Percentiles rank a stretch among this genome's conserved stretches.
These are phyloP conservation scores for Dasyurus viverrinus DNA, from an alignment of 2,113 vertebrate genomes.

Conservation along the genomic window DNA sequence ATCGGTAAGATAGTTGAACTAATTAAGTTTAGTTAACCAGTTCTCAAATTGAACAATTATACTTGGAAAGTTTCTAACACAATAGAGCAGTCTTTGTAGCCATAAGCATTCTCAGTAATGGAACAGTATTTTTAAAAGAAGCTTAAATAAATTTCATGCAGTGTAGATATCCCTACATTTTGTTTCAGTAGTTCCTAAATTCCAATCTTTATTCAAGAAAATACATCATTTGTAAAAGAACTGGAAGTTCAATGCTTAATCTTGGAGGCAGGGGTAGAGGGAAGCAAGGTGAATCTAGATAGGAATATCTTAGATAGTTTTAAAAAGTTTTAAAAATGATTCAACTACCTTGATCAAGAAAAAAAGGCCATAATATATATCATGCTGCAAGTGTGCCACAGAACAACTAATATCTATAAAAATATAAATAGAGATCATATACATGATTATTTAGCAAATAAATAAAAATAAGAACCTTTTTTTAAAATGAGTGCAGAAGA, in stretches of 20 bases:
- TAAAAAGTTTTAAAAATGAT: background rate
- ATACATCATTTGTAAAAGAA: conserved; percentile 50
- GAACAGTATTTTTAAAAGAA: conserved; percentile 68
- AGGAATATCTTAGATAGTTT: background rate
- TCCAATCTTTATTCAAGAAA: conserved; percentile 59
- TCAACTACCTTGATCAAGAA: background rate
- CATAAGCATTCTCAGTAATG: conserved; percentile 65
- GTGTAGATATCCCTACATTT: conserved; percentile 66
- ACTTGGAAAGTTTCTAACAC: conserved; percentile 78
- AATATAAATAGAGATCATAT: conserved; percentile 50
- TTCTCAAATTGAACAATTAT: conserved; percentile 81
- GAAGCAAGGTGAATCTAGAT: background rate
- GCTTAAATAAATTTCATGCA: conserved; percentile 70
- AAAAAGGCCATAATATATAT: background rate
- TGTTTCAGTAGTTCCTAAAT: conserved; percentile 75
- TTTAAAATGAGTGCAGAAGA: conserved; percentile 27
- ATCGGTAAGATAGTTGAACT: conserved; percentile 79
- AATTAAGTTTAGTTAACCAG: conserved; percentile 87
- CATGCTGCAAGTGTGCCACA: background rate
- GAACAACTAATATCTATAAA: conserved; percentile 2
- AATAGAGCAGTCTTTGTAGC: conserved; percentile 79
- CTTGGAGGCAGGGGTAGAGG: background rate
- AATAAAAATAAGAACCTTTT: background rate
- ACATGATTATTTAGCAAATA: conserved; percentile 38
- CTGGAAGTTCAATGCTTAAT: background rate